Conservation (phyloP, 2,888 invertebrate genomes). For the Petrolisthes cinctipes region DNA sequence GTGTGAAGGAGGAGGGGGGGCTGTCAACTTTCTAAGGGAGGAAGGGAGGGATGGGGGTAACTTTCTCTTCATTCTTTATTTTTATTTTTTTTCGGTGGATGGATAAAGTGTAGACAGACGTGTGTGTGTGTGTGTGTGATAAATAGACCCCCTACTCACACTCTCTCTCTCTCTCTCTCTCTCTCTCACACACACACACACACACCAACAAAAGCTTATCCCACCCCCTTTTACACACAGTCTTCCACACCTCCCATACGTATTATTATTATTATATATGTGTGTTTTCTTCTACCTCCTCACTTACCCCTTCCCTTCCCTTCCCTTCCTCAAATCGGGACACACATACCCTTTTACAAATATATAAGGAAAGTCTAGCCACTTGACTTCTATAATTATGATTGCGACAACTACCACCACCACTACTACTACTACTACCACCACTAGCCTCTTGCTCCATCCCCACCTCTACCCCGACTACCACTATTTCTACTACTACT, state of each 20-base stretch:
- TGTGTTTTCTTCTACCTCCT: background rate
- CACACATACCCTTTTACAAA: no score
- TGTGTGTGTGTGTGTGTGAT: background rate
- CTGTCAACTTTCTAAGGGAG: no score
- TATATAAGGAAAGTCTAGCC: no score
- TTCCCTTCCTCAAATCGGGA: background rate
- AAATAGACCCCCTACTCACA: background rate
- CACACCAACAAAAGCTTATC: background rate
- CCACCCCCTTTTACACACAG: background rate
- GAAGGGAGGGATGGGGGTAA: no score
- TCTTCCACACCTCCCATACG: background rate
- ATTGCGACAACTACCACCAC: background rate
- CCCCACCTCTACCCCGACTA: background rate
- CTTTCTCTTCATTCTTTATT: no score
- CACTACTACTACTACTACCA: background rate
- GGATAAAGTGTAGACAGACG: no score
- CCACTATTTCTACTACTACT: background rate
- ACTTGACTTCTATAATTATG: background rate
- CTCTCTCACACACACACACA: background rate
- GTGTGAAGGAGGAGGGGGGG: no score
- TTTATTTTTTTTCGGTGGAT: no score
- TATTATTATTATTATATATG: no score
- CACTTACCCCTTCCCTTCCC: slow-evolving; percentile 14
- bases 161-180: slow-evolving; percentile 21
- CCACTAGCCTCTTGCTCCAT: background rate